Percentiles rank a stretch among this genome's conserved stretches.
Conservation (phyloP, 2,113 vertebrate genomes). For the Heptranchias perlo region DNA sequence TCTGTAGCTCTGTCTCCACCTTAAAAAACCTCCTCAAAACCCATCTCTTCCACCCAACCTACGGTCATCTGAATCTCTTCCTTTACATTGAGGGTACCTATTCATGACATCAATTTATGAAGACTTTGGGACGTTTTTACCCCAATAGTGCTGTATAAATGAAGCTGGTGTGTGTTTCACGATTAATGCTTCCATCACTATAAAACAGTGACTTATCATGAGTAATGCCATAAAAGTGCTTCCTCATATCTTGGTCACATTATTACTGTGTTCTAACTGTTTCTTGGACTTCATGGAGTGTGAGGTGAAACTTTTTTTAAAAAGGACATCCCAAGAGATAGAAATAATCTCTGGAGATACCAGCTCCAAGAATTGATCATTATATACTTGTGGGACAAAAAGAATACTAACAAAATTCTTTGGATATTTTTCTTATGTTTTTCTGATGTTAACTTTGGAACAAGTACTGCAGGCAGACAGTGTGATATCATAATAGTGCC, state of each 20-base stretch:
- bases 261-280: neutral
- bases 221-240: neutral
- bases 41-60: neutral
- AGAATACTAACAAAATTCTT: neutral
- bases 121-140: neutral
- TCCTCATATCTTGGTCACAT: neutral
- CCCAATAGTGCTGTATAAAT: neutral
- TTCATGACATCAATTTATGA: neutral
- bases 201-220: neutral
- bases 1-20: neutral
- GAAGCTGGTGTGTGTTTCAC: neutral
- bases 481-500: conserved; percentile 8
- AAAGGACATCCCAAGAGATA: neutral
- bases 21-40: neutral
- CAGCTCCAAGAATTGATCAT: neutral
- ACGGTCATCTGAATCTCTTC: neutral
- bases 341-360: neutral
- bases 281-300: neutral
- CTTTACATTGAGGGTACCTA: too few relatives aligned
- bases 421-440: neutral
- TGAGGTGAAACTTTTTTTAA: neutral
- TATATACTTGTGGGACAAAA: neutral
- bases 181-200: neutral
- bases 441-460: neutral
- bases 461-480: neutral